phyloP scores from a whole-genome alignment of 2,113 vertebrate species.

The Tursiops truncatus region DNA sequence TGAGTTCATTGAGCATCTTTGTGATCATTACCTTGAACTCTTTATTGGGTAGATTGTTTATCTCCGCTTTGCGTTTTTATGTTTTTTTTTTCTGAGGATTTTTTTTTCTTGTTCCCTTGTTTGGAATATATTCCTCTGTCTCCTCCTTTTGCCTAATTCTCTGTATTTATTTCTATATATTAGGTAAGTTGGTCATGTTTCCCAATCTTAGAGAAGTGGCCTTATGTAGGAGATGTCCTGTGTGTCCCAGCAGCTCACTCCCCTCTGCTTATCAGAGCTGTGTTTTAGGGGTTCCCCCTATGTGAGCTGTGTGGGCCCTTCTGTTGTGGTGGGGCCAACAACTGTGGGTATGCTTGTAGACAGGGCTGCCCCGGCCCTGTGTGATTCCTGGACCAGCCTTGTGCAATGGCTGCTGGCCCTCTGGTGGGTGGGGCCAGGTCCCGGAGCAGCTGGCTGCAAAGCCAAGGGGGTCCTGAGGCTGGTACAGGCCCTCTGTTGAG shows the following conservation, averaged over 20 bases:
- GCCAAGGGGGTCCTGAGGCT: background rate
- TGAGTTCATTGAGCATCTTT: background rate
- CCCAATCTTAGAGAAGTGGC: background rate
- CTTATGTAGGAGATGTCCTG: background rate
- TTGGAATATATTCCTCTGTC: background rate
- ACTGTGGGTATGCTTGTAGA: background rate
- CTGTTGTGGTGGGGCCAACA: background rate
- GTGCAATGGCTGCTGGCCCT: background rate
- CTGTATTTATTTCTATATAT: background rate
- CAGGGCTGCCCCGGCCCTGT: background rate
- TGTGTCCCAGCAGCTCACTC: background rate
- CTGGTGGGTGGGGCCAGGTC: background rate
- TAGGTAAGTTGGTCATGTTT: background rate
- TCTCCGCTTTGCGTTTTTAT: background rate
- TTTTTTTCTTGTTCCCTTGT: background rate
- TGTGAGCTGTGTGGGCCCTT: background rate
- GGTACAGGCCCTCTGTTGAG: background rate
- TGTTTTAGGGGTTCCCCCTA: background rate
- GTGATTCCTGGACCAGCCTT: background rate
- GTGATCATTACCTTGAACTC: background rate
- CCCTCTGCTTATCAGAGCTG: background rate
- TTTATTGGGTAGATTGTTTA: background rate
- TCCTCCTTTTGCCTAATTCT: background rate
- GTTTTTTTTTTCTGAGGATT: background rate
- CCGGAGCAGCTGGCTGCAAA: background rate